Conservation (phyloP, 53 echinoderm and acorn worm species). For the Pentamera pediparva region DNA sequence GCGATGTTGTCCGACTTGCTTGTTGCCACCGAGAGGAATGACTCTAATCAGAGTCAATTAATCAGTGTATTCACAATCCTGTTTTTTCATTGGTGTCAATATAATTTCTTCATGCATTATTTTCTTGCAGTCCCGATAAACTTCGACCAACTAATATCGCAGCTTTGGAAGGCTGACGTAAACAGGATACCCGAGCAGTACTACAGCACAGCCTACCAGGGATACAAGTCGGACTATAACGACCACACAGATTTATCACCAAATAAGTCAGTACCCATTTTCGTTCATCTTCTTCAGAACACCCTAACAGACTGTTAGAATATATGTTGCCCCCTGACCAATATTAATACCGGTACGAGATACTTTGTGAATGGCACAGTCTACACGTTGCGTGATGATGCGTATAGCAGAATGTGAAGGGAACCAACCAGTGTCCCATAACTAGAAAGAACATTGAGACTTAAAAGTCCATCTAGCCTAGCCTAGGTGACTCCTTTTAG, state of each 20-base stretch:
- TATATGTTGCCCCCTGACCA: too few relatives aligned
- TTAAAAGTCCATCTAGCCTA: too few relatives aligned
- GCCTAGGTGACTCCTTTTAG: too few relatives aligned
- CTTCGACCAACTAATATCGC: conserved; percentile 1
- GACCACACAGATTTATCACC: background rate
- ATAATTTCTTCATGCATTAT: too few relatives aligned
- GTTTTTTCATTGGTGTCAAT: too few relatives aligned
- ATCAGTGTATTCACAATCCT: too few relatives aligned
- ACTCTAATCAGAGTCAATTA: too few relatives aligned
- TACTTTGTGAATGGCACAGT: background rate
- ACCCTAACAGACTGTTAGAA: background rate
- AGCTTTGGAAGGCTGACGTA: conserved; percentile 1
- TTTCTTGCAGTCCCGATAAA: conserved; percentile 25
- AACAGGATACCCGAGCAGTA: conserved; percentile 19
- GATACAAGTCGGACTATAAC: background rate
- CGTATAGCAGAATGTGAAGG: too few relatives aligned
- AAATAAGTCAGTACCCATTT: background rate
- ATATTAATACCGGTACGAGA: too few relatives aligned
- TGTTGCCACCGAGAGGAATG: background rate
- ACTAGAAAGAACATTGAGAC: too few relatives aligned
- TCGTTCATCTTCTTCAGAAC: background rate
- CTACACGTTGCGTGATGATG: too few relatives aligned
- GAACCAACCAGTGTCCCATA: too few relatives aligned
- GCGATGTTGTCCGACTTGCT: background rate
- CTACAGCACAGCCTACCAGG: background rate